Evolutionary conservation across 2,113 vertebrate species (phyloP), one percentile per base, ranked within the genome.

Genomic region (Clarias batrachus): DNA sequence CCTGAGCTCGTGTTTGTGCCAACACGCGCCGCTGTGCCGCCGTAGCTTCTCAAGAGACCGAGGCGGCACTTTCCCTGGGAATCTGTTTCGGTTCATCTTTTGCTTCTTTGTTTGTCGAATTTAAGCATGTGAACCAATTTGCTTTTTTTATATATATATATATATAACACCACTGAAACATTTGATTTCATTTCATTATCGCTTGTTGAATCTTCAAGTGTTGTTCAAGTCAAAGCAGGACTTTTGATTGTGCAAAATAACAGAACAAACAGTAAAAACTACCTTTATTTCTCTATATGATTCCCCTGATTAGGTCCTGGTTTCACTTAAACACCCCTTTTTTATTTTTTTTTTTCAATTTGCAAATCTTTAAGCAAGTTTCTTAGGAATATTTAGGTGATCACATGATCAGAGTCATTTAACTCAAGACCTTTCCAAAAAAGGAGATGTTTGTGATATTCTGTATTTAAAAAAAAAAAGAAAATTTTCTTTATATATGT

Each of bases 1-100:
- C 89, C 66, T 86, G 89, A 90, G 33, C 88, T 83, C 37, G 80
- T 89, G 83, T 63, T 86, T 87, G 84, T 92, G 90, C 91, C 92
- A 81, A 88, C 91, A 83, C 70, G 88, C 17, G 85, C 86, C 0
- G 62, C 90, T 90, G 91, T 91, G 86, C 85, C 62, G 56, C 3
- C 54, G 13, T 54, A 12, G 21, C 62, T 85, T 23, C 60, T 52
- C 63, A 9, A 33, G 56, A 65, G 52, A 21, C 8, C 16, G n/a
- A 56, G 76, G 12, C 33, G 56, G 56, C 57, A 41, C 41, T 62
- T 62, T 23, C 27, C 79, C 79, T 23, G 30, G 6, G 57, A 33
- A 59, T 23, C 11, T 65, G 41, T 65, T 48, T 56, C 19, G 23
- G 21, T 52, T 52, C 13, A 54, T 27, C 0, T 52, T 21, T 60